Evolutionary conservation across 2,113 vertebrate species (phyloP), one percentile per base, ranked within the genome.

Genomic region (Syrrhaptes paradoxus): DNA sequence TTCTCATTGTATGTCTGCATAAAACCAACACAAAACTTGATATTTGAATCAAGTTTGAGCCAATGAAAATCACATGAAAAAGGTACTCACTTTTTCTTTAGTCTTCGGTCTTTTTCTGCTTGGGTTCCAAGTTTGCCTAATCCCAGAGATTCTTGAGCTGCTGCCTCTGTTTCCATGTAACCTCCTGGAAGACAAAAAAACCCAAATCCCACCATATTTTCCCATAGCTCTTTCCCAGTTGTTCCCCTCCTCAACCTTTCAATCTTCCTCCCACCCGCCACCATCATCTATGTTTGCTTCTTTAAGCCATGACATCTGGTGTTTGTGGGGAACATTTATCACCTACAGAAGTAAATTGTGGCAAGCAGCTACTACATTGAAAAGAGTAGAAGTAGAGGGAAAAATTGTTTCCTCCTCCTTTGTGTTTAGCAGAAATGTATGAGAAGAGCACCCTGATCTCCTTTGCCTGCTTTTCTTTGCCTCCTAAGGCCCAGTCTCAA

Each of bases 81-180:
- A 19, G 57, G 76, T 89, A 98, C 99, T 98, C 98, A 99, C 99
- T 99, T 99, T 98, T 99, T 99, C 98, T 99, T 99, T 74, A 99
- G 97, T 85, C 99, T 98, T 97, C 99, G 98, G 93, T 99, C 99
- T 97, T 99, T 99, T 97, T 99, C 99, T 26, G 99, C 99, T 97
- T 99, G 99, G 36, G 99, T 99, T 96, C 99, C 99, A 89, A 99
- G 98, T 97, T 99, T 99, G 89, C 99, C 97, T 92, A 99, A 93
- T 21, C 98, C 99, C 91, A 99, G 92, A 62, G 98, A 98, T 89
- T 99, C 99, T 96, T 99, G 99, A 89, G 98, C 98, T 14, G 98
- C 98, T 92, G 98, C 97, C 80, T 99, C 99, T 2, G 98, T 96
- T 97, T 99, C 99, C 97, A 99, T 99, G 78, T 98, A 97, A 49